Evolutionary conservation across 2,797 vertebrate genomes (phyloP).

Genomic region (Acipenser ruthenus): DNA sequence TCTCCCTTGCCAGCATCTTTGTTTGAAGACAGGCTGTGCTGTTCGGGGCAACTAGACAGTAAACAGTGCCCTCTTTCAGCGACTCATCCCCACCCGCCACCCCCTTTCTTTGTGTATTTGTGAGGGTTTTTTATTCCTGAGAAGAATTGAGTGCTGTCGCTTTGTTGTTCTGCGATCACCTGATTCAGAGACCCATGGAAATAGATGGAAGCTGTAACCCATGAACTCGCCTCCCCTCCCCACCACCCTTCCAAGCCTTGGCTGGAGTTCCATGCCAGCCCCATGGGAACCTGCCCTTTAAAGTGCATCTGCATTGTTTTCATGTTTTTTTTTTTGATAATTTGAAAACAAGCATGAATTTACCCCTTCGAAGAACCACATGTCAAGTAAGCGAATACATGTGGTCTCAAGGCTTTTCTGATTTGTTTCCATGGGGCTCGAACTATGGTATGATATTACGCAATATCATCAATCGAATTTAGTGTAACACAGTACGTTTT

Average conservation of each 20-base stretch:
- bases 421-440: too few relatives aligned
- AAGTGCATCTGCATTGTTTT: slow-evolving; percentile 36
- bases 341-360: neutral
- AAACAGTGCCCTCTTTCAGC: slow-evolving; percentile 63
- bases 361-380: neutral
- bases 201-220: slow-evolving; percentile 60
- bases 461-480: too few relatives aligned
- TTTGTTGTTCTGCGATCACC: slow-evolving; percentile 39
- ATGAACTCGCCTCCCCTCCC: slow-evolving; percentile 29
- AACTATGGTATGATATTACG: too few relatives aligned
- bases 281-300: slow-evolving; percentile 39
- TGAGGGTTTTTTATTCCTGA: slow-evolving; percentile 56
- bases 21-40: slow-evolving; percentile 57
- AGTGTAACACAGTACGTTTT: too few relatives aligned
- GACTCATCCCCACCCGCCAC: slow-evolving; percentile 21
- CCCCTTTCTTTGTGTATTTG: slow-evolving; percentile 33
- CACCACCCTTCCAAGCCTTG: slow-evolving; percentile 26
- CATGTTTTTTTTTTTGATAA: slow-evolving; percentile 30
- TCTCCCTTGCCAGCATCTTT: slow-evolving; percentile 64
- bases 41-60: slow-evolving; percentile 59
- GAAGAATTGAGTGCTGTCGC: slow-evolving; percentile 48
- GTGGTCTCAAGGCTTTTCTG: too few relatives aligned
- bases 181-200: slow-evolving; percentile 56
- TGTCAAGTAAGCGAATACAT: too few relatives aligned
- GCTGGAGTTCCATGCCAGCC: slow-evolving; percentile 35